Evolutionary conservation across 2,113 vertebrate genomes (phyloP), one percentile per base, ranked within the genome.

Genomic region (Perca schrenkii): DNA sequence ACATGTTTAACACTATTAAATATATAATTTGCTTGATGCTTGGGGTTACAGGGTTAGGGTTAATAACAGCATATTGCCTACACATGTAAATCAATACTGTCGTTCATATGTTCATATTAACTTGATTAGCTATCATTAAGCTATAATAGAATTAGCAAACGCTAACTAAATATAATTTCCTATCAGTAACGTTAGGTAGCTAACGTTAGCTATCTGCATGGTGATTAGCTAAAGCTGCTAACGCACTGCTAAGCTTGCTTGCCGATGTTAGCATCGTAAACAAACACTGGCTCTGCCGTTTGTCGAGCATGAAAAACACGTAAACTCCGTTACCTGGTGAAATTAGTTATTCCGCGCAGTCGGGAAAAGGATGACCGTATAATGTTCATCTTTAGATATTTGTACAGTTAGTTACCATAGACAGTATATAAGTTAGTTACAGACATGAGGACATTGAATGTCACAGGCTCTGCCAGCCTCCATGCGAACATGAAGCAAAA

Each of bases 311-410:
- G 15, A 11, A 53, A 53, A 14, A 4, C 4, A 58, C 10, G 4
- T n/a, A 1, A 46, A n/a, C 4, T 34, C 2, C 3, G 63, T 88
- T 89, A 94, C 94, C 93, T 90, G 56, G 67, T 75, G 4, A 83
- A 6, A 34, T 16, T 1, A 1, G 34, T 53, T 50, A 89, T 1
- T 71, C 86, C 80, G 12, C 83, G 40, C 22, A 94, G 65, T 19
- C 85, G 76, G 19, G 53, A 86, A 40, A 94, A 56, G 22, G 85
- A 88, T 2, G 82, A 72, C 1, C 84, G 6, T 5, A 93, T 63
- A 8, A 66, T 4, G 56, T 87, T 93, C 91, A 94, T 94, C 66
- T 83, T 87, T 7, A 57, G 28, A 54, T 67, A 58, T 64, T 77
- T 31, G 63, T 2, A 72, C 13, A 66, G 21, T 62, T 22, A 49